Conservation (phyloP, 2,888 invertebrate species). For the Erannis defoliaria region DNA sequence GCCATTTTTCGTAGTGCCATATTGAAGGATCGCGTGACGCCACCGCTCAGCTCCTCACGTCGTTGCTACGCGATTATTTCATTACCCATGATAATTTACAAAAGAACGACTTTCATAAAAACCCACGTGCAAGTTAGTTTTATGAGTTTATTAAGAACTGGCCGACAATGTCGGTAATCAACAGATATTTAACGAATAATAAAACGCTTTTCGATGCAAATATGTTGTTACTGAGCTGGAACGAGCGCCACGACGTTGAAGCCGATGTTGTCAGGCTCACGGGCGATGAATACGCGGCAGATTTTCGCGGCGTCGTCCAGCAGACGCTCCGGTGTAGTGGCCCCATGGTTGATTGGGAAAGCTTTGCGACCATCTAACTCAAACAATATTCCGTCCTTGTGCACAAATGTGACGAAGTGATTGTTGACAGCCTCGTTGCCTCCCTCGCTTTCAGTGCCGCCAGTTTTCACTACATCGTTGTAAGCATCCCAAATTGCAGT, state of each 20-base stretch:
- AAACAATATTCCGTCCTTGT: conserved; percentile 92
- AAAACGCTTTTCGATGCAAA: conserved; percentile 16
- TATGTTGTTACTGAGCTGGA: conserved; percentile 67
- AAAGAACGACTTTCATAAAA: conserved; percentile 46
- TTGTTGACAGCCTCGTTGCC: conserved; percentile 91
- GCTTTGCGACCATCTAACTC: conserved; percentile 91
- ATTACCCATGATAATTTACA: conserved; percentile 53
- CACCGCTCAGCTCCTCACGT: conserved; percentile 53
- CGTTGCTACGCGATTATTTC: conserved; percentile 60
- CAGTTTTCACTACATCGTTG: conserved; percentile 92
- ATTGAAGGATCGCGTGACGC: conserved; percentile 69
- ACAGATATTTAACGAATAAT: conserved; percentile 28
- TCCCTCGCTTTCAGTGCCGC: conserved; percentile 90
- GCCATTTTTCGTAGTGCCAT: conserved; percentile 68
- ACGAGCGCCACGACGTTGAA: conserved; percentile 95
- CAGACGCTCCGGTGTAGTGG: conserved; percentile 90
- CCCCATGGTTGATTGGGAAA: conserved; percentile 93
- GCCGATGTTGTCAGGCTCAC: conserved; percentile 94
- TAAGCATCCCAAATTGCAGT: conserved; percentile 92
- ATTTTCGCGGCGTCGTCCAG: conserved; percentile 94
- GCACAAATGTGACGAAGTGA: conserved; percentile 96
- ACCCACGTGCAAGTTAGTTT: conserved; percentile 43
- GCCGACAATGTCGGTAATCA: conserved; percentile 40
- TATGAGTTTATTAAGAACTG: conserved; percentile 46
- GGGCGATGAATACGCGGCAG: conserved; percentile 93